Evolutionary conservation across 2,888 invertebrate species (phyloP).

Genomic region (Agrotis ipsilon): DNA sequence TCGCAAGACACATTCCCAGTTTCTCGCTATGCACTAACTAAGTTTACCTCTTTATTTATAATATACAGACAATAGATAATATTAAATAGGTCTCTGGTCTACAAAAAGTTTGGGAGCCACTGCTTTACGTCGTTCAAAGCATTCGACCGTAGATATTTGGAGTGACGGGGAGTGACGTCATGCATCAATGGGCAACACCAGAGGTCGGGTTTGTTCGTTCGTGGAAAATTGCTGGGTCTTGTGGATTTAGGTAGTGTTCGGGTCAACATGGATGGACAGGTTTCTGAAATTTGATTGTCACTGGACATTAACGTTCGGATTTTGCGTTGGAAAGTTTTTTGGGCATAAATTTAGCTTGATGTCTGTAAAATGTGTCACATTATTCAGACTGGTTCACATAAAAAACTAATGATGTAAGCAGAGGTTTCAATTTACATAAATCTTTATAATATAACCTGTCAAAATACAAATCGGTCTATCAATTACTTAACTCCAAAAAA

Average conservation of each 20-base stretch:
- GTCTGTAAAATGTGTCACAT: not conserved
- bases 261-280: constrained; percentile 21
- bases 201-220: constrained; percentile 42
- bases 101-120: not conserved
- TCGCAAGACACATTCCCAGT: too few species aligned
- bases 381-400: too few species aligned
- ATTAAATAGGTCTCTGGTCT: not conserved
- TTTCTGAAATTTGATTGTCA: constrained; percentile 19
- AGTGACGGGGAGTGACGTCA: constrained; percentile 53
- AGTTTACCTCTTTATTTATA: too few species aligned
- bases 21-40: too few species aligned
- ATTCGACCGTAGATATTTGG: constrained; percentile 49
- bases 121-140: constrained; percentile 52
- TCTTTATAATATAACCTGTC: not conserved
- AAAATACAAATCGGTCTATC: not conserved
- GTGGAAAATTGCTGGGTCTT: constrained; percentile 43
- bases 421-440: constrained; percentile 1
- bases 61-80: not conserved
- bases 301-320: not conserved
- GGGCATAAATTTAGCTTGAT: not conserved
- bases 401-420: not conserved
- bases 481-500: not conserved
- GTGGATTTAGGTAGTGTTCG: constrained; percentile 46
- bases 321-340: not conserved
- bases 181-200: constrained; percentile 49